Evolutionary conservation across 2,797 vertebrate genomes (phyloP), one percentile per base, ranked within the genome.

Genomic region (Labroides dimidiatus): DNA sequence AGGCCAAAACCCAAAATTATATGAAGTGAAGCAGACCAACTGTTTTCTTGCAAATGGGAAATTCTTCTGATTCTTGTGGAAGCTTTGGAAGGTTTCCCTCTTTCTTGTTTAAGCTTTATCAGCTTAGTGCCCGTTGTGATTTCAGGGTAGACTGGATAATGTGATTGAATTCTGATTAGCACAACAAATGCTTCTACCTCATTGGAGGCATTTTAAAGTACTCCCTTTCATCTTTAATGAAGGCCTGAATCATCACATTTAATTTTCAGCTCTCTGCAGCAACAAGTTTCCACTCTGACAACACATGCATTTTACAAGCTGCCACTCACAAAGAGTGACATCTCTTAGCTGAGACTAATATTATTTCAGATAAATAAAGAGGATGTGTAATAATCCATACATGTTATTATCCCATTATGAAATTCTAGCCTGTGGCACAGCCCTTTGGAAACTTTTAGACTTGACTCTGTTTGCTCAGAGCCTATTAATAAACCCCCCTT

Each of bases 21-120:
- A 95, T 92, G 93, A 96, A 94, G 93, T 93, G 92, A 94, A 95
- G 93, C 80, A 94, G 95, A 94, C 89, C 91, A 92, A 90, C 92
- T 90, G 70, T 81, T 94, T 94, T 94, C 80, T 84, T 91, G 84
- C 92, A 88, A 91, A 90, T 78, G 72, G 83, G 82, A 91, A 94
- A 91, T 95, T 94, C 93, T 92, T 95, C 77, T 56, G 91, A 96
- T 94, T 95, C 91, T 86, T 96, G 91, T 93, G 92, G 93, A 93
- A 90, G 93, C 86, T 93, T 94, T 90, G 94, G 91, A 93, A 93
- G 87, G 87, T 87, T 84, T 88, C 57, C 79, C 80, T n/a, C 90
- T 92, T 84, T 81, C 90, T 92, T 90, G 91, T 94, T 95, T 91
- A 94, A 93, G 90, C 88, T 87, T 73, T 65, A 84, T 91, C 50